Evolutionary conservation across 1,140 invertebrate species (phyloP), one percentile per base, ranked within the genome.

Genomic region (Gerris buenoi): DNA sequence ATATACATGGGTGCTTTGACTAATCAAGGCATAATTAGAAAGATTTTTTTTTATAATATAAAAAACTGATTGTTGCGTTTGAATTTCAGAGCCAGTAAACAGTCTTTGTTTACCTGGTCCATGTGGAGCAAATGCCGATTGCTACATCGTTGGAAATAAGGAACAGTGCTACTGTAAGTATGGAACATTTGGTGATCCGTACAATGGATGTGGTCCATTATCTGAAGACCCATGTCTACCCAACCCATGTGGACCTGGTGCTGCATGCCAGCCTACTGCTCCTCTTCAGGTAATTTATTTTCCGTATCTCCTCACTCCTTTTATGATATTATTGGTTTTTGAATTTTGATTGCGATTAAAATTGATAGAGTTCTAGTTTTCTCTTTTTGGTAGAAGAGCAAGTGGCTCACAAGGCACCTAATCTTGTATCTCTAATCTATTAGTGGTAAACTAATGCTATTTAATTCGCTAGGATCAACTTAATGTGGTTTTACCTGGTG

Each of bases 201-300:
- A 90, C 68, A 79, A 82, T 63, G 83, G 81, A 15, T 94, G 91
- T 73, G 79, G 81, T 65, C 77, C 81, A 56, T 81, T 84, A 77
- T 83, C 82, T 28, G 75, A 75, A 26, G 85, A 81, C 73, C 82
- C 85, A 13, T 90, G 88, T 73, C 75, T 80, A 68, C 88, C 88
- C 27, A 90, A 85, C 75, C 88, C 89, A 15, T 93, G 90, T 75
- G 89, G 89, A 10, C 83, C 83, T 13, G 87, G 86, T 75, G 85
- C 88, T 2, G 75, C 84, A 63, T 92, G 89, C 74, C 80, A 82
- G 67, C 75, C 85, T n/a, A 83, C 85, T 33, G 76, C 77, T 14
- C 79, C 85, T 71, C 85, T 71, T 15, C 64, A 66, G 5, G n/a
- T n/a, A n/a, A n/a, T n/a, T n/a, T n/a, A n/a, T n/a, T n/a, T n/a